These are phyloP conservation scores for Hylaeus volcanicus DNA, from an alignment of 1,140 invertebrate species.

Conservation along the genomic window DNA sequence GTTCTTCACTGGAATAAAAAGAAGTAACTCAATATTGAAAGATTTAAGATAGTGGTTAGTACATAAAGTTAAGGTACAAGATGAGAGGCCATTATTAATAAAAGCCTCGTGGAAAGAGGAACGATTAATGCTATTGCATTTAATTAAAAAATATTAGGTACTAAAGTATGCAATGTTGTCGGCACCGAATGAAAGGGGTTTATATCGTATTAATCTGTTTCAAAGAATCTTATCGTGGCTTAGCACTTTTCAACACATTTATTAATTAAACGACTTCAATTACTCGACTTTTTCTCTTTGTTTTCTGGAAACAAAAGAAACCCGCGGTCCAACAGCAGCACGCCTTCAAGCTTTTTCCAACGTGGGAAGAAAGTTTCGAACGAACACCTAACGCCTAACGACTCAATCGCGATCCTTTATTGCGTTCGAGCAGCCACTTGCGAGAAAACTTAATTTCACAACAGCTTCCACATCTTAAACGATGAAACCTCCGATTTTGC, in stretches of 20 bases:
- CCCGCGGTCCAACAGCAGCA: neutral
- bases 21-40: too few relatives aligned
- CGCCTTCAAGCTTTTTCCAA: neutral
- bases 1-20: neutral
- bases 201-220: too few relatives aligned
- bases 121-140: too few relatives aligned
- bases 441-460: neutral
- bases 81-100: too few relatives aligned
- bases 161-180: too few relatives aligned
- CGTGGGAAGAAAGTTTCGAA: conserved; percentile 1
- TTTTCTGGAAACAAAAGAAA: neutral
- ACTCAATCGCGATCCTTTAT: conserved; percentile 14
- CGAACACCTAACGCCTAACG: neutral
- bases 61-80: too few relatives aligned
- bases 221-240: too few relatives aligned
- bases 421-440: conserved; percentile 7
- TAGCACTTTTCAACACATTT: neutral
- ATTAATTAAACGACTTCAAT: neutral
- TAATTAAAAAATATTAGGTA: too few relatives aligned
- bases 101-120: too few relatives aligned
- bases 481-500: neutral
- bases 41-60: too few relatives aligned
- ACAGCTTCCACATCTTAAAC: neutral
- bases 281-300: neutral
- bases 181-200: too few relatives aligned